A percentile compares a stretch with the other conserved stretches of the same genome.
Conservation (phyloP, 2,888 invertebrate species). For the Cantharis flavilabris region DNA sequence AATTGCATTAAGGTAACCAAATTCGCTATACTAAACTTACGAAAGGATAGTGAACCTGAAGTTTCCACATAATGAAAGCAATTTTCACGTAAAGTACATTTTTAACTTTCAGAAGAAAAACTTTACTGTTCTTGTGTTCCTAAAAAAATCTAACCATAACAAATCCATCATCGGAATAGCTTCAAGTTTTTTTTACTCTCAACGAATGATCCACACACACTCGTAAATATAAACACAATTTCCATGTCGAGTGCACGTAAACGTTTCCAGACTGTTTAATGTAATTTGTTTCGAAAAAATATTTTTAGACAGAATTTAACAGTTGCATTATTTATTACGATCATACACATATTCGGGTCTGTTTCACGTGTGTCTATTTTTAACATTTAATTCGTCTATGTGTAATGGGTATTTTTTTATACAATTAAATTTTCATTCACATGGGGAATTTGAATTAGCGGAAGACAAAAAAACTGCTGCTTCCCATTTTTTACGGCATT, state of each 20-base stretch:
- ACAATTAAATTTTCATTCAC: background rate
- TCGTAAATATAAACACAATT: slow-evolving; percentile 7
- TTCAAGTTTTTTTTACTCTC: background rate
- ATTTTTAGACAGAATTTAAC: slow-evolving; percentile 12
- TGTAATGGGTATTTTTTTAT: background rate
- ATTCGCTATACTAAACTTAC: background rate
- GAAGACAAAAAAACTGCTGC: background rate
- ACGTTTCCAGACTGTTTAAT: slow-evolving; percentile 5
- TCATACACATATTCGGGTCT: background rate
- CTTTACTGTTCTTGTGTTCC: background rate
- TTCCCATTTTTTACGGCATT: background rate
- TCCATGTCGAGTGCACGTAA: slow-evolving; percentile 14
- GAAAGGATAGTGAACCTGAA: background rate
- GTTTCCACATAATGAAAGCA: background rate
- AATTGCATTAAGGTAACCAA: background rate
- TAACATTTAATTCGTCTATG: background rate
- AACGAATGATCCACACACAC: background rate
- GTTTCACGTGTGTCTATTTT: background rate
- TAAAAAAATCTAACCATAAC: background rate
- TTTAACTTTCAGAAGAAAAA: background rate
- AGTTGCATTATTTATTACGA: background rate
- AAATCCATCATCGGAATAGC: background rate
- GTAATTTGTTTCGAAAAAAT: background rate
- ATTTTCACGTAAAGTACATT: background rate
- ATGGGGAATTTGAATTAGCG: background rate